Base-by-base conservation (phyloP, 2,797 vertebrate genomes). In the Sciaenops ocellatus region DNA sequence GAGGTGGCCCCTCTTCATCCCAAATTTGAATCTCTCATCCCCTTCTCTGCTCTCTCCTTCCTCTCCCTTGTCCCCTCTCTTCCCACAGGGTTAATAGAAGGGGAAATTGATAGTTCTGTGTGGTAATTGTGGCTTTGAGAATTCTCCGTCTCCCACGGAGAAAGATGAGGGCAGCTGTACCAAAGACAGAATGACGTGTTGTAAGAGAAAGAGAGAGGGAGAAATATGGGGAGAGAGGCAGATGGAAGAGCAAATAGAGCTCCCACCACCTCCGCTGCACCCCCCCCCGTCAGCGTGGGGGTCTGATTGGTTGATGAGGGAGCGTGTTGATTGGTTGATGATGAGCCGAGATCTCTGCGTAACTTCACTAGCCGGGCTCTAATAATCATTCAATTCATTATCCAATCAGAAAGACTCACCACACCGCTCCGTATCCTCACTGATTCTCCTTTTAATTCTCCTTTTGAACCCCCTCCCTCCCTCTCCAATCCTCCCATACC, bases 21-120 rank as follows among this genome's bases (percentile, higher is more conserved):
- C 74, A 89, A 89, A 93, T 94, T 87, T 87, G 73, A 92, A 92
- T 84, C 82, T 88, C 69, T 88, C 78, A 56, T 85, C 83, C 83
- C 73, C 48, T 73, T 65, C 76, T 78, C 74, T 12, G 69, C 69
- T 62, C 24, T 66, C 79, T 66, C 66, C 54, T 48, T 74, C 61
- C 79, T 79, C 66, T 84, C 67, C 71, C 83, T 48, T n/a, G 57
- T 83, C 69, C 83, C 79, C 71, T 66, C 47, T 85, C 85, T 76
- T 83, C 92, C 93, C 92, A 88, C 91, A 88, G 93, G 90, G 94
- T 95, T 94, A 93, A 94, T 95, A 93, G 93, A 91, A 93, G 90
- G 90, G 92, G 91, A 94, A 94, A 94, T 92, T 92, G 93, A 94
- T 94, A 94, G 93, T 93, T 94, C 85, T 92, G 90, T 92, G 90